Percentiles rank a stretch among this genome's conserved stretches.
Evolutionary conservation across 2,113 vertebrate species (phyloP).

Genomic region (Emydura subglobosa): DNA sequence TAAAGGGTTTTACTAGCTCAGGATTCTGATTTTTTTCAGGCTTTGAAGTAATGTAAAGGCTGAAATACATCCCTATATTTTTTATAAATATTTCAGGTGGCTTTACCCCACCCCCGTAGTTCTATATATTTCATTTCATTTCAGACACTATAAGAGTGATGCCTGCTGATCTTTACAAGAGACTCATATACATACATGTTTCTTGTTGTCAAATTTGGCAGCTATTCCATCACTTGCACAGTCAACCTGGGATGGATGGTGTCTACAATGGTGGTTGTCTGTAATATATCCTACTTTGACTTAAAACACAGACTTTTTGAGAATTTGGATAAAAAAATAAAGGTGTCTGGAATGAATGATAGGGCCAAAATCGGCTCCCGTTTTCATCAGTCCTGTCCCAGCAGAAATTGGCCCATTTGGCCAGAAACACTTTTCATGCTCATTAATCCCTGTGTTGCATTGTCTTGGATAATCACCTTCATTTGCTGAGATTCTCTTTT

Average conservation of each 20-base stretch:
- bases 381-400: background rate
- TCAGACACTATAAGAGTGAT: background rate
- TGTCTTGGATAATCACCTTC: background rate
- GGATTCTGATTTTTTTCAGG: background rate
- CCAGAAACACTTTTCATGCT: background rate
- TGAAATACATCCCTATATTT: background rate
- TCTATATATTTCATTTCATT: background rate
- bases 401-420: background rate
- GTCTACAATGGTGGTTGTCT: background rate
- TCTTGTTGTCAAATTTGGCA: background rate
- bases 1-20: slow-evolving; percentile 27
- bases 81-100: background rate
- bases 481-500: slow-evolving; percentile 24
- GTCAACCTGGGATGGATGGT: background rate
- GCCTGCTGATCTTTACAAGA: background rate
- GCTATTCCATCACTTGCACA: background rate
- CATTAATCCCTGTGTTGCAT: background rate
- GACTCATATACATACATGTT: background rate
- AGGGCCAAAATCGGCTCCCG: background rate
- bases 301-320: background rate
- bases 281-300: background rate
- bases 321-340: background rate
- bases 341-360: background rate
- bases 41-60: background rate
- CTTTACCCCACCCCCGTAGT: background rate